Evolutionary conservation across 2,888 invertebrate genomes (phyloP), one percentile per base, ranked within the genome.

Genomic region (Galerucella pusilla): DNA sequence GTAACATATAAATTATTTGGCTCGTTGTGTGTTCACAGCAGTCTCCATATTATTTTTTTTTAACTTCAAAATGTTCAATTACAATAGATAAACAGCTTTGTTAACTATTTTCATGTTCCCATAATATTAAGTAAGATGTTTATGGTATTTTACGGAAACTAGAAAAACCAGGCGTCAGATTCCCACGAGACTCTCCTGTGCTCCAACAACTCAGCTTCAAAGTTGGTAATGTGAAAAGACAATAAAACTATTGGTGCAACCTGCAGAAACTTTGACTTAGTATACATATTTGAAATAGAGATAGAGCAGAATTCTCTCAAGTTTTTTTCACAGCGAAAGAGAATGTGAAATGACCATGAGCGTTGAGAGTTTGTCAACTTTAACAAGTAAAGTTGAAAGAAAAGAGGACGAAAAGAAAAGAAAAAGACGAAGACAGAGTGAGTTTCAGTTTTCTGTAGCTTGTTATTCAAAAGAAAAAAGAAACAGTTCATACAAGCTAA

Each of bases 381-480:
- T 16, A 70, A 52, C 64, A 42, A 16, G 16, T 7, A 54, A 71
- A 64, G 54, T 64, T 71, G 64, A 45, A 64, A 64, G 57, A 57
- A 71, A 57, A 28, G 20, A 64, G 10, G 28, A 20, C 14, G 25
- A 49, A 64, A 61, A 52, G 46, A 20, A 60, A 52, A 57, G 20
- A 20, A 68, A 45, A 64, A 42, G 35, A 42, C 35, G 35, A 9
- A 7, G 6, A 64, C 54, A 71, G 42, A 71, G 57, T 64, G 54
- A 71, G 64, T 71, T 71, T 71, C 64, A 64, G 42, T 64, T 71
- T 64, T 71, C 64, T 42, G 64, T 71, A 71, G 71, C 25, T 71
- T 52, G 54, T 71, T 64, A 54, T 71, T 71, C 20, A 64, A n/a
- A 49, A 71, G 54, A 6, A 64, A n/a, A 49, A 71, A 64, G 20